phyloP scores from a whole-genome alignment of 2,113 vertebrate genomes.

The Leucoraja erinaceus region DNA sequence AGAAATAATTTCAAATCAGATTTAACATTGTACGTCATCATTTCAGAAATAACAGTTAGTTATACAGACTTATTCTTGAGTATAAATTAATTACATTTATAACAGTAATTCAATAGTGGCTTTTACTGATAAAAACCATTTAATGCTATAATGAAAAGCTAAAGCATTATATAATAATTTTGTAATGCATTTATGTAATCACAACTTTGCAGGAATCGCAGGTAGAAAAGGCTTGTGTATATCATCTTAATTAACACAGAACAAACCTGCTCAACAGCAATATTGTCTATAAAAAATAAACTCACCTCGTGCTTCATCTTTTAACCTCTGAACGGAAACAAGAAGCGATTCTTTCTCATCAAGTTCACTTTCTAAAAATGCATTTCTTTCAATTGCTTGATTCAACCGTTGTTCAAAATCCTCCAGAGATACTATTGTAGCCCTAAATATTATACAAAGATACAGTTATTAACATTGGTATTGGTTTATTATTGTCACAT shows the following conservation, averaged over 20 bases:
- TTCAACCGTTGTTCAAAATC: constrained; percentile 96
- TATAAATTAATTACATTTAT: background rate
- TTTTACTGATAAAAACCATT: background rate
- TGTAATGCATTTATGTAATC: background rate
- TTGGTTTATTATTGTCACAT: too few species aligned
- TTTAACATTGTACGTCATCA: background rate
- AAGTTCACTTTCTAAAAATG: constrained; percentile 94
- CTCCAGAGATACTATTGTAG: constrained; percentile 95
- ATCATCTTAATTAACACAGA: background rate
- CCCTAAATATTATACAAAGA: constrained; percentile 60
- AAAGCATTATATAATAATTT: background rate
- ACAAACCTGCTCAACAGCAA: background rate
- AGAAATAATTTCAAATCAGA: background rate
- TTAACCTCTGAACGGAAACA: constrained; percentile 91
- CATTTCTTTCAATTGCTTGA: constrained; percentile 96
- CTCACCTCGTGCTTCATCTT: constrained; percentile 94
- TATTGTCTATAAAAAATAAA: background rate
- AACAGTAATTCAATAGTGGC: background rate
- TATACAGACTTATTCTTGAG: background rate
- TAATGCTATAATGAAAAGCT: too few species aligned
- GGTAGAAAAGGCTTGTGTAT: background rate
- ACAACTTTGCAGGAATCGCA: background rate
- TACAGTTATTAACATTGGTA: background rate
- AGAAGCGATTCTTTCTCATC: constrained; percentile 95
- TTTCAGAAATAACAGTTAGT: background rate